A percentile compares a stretch with the other conserved stretches of the same genome.
These are phyloP conservation scores for Benthosema pterotum DNA, from an alignment of 2,797 vertebrate species.

Conservation along the genomic window DNA sequence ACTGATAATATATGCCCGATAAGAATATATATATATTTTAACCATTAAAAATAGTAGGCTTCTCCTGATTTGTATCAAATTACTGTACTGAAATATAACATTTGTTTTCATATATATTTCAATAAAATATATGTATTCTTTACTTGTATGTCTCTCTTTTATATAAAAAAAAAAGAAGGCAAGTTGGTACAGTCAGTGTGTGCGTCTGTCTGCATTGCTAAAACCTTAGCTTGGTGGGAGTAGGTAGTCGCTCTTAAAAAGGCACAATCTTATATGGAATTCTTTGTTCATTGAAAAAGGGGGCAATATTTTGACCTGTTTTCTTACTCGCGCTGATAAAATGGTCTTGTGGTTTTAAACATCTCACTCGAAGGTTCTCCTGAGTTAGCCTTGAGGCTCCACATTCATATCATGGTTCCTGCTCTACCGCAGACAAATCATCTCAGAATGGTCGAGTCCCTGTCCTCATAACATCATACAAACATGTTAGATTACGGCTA, in stretches of 20 bases:
- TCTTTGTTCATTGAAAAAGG: slow-evolving; percentile 63
- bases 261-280: slow-evolving; percentile 67
- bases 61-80: slow-evolving; percentile 79
- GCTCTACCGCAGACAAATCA: slow-evolving; percentile 10
- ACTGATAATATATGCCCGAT: slow-evolving; percentile 58
- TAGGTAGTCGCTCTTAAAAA: slow-evolving; percentile 47
- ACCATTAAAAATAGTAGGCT: slow-evolving; percentile 76
- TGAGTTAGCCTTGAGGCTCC: slow-evolving; percentile 69
- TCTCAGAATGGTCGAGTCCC: slow-evolving; percentile 16
- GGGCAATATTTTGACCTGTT: slow-evolving; percentile 27
- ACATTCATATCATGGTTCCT: slow-evolving; percentile 49
- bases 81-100: slow-evolving; percentile 78
- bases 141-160: slow-evolving; percentile 52
- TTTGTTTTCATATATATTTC: slow-evolving; percentile 78
- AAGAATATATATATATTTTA: slow-evolving; percentile 62
- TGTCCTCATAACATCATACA: slow-evolving; percentile 24
- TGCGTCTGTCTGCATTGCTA: slow-evolving; percentile 21
- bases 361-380: slow-evolving; percentile 62
- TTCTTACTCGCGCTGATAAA: slow-evolving; percentile 43
- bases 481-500: slow-evolving; percentile 25
- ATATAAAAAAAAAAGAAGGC: slow-evolving; percentile 78
- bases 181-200: slow-evolving; percentile 60
- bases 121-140: slow-evolving; percentile 74
- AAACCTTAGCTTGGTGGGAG: slow-evolving; percentile 39
- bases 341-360: slow-evolving; percentile 39